Percentiles rank a stretch among this genome's conserved stretches.
These are phyloP conservation scores for Cervus canadensis DNA, from an alignment of 2,113 vertebrate genomes.

Conservation along the genomic window DNA sequence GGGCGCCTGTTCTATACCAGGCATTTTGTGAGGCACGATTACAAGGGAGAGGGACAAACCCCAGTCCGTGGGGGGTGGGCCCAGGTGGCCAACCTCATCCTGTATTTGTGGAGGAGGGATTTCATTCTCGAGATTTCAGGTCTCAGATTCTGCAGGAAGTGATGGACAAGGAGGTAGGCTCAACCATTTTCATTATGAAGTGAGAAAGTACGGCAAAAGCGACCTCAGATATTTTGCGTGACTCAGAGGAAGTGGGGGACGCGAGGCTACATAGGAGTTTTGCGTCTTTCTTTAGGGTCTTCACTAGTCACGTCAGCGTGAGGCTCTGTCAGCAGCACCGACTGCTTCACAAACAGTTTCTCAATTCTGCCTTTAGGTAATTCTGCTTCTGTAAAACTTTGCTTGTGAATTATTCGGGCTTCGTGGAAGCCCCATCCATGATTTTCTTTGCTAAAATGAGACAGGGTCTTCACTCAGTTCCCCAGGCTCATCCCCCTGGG, in stretches of 20 bases:
- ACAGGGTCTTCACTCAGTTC: not conserved
- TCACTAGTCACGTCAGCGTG: not conserved
- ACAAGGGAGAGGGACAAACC: not conserved
- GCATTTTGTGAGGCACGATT: accelerated
- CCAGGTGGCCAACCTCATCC: not conserved
- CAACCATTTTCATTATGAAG: not conserved
- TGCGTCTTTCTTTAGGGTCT: conserved; percentile 4
- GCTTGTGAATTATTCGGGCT: not conserved
- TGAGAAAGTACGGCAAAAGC: not conserved
- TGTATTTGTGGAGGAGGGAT: accelerated
- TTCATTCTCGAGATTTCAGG: not conserved
- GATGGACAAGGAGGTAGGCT: not conserved
- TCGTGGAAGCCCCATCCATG: not conserved
- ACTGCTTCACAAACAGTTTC: not conserved
- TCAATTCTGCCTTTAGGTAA: not conserved
- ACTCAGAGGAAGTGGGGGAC: not conserved
- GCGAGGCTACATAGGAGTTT: not conserved
- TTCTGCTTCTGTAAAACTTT: not conserved
- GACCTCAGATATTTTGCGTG: not conserved
- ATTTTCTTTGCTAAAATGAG: not conserved
- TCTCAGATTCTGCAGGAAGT: not conserved
- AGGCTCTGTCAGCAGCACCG: not conserved
- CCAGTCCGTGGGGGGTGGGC: not conserved
- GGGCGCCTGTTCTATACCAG: not conserved
- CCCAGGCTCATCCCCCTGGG: not conserved